These are phyloP conservation scores for Torymus tubicola DNA, from an alignment of 2,888 invertebrate genomes.

Conservation along the genomic window DNA sequence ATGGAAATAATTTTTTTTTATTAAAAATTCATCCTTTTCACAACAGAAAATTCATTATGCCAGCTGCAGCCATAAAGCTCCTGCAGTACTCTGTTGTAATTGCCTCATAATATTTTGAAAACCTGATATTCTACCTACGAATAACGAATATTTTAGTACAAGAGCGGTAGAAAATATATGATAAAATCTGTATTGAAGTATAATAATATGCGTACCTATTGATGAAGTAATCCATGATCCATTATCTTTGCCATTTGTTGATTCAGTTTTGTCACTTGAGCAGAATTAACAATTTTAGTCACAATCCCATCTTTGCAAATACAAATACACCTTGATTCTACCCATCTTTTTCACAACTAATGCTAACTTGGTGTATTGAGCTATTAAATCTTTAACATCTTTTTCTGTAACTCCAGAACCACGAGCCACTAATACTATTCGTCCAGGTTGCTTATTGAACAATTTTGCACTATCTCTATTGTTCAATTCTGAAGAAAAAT, in stretches of 20 bases:
- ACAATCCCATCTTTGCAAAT: slow-evolving; percentile 99
- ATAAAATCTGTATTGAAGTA: neutral
- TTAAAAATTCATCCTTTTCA: slow-evolving; percentile 25
- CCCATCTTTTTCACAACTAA: slow-evolving; percentile 99
- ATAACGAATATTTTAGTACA: neutral
- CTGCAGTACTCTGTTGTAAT: slow-evolving; percentile 83
- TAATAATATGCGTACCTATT: slow-evolving; percentile 81
- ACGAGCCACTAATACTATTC: slow-evolving; percentile 90
- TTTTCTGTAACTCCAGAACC: slow-evolving; percentile 96
- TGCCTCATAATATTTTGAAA: slow-evolving; percentile 99
- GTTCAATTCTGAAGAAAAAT: slow-evolving; percentile 85
- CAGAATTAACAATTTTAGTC: slow-evolving; percentile 98
- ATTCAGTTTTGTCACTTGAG: slow-evolving; percentile 98
- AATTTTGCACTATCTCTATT: slow-evolving; percentile 96
- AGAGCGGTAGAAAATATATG: too few relatives aligned
- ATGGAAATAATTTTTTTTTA: too few relatives aligned
- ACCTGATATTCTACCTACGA: slow-evolving; percentile 94
- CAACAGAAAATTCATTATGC: slow-evolving; percentile 85
- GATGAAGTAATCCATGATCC: slow-evolving; percentile 98
- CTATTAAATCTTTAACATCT: slow-evolving; percentile 97
- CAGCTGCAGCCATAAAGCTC: slow-evolving; percentile 72
- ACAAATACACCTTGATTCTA: slow-evolving; percentile 98
- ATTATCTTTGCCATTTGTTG: slow-evolving; percentile 99
- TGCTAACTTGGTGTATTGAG: slow-evolving; percentile 99
- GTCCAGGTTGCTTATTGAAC: slow-evolving; percentile 92